Conservation (phyloP, 2,888 invertebrate species). For the Pantelozetes paolii region DNA sequence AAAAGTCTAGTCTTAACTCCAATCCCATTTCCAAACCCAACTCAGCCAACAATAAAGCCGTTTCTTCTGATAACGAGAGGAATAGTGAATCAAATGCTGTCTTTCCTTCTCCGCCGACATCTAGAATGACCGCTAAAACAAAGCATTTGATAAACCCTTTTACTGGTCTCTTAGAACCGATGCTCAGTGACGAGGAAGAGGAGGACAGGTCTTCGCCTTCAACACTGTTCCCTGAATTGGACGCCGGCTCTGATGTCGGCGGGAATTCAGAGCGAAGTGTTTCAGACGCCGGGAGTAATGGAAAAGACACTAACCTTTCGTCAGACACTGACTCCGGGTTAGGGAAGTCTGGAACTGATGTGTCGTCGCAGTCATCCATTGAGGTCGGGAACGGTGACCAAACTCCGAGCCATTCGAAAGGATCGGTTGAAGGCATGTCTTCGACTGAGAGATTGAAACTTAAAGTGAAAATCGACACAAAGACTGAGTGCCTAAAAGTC, state of each 20-base stretch:
- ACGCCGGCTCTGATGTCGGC: conserved; percentile 44
- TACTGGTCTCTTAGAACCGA: conserved; percentile 75
- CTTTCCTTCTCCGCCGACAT: conserved; percentile 45
- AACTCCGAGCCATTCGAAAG: background rate
- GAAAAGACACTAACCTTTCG: conserved; percentile 45
- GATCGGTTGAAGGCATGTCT: background rate
- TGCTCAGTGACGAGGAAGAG: conserved; percentile 62
- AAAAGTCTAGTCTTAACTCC: conserved; percentile 22
- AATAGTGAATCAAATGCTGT: background rate
- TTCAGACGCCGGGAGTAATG: conserved; percentile 43
- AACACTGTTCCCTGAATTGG: conserved; percentile 45
- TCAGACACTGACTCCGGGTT: conserved; percentile 48
- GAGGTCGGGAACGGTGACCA: conserved; percentile 1
- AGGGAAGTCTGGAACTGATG: conserved; percentile 46
- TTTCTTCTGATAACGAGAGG: conserved; percentile 29
- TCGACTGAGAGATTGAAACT: conserved; percentile 71
- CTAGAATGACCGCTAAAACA: conserved; percentile 43
- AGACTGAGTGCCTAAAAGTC: conserved; percentile 55
- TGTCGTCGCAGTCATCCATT: conserved; percentile 46
- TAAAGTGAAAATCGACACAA: conserved; percentile 63
- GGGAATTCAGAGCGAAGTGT: conserved; percentile 46
- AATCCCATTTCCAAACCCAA: too few relatives aligned
- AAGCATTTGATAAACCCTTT: conserved; percentile 85
- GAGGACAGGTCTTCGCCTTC: conserved; percentile 45
- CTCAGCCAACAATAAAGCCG: conserved; percentile 17